Evolutionary conservation across 2,888 invertebrate genomes (phyloP).

Genomic region (Latrodectus hesperus): DNA sequence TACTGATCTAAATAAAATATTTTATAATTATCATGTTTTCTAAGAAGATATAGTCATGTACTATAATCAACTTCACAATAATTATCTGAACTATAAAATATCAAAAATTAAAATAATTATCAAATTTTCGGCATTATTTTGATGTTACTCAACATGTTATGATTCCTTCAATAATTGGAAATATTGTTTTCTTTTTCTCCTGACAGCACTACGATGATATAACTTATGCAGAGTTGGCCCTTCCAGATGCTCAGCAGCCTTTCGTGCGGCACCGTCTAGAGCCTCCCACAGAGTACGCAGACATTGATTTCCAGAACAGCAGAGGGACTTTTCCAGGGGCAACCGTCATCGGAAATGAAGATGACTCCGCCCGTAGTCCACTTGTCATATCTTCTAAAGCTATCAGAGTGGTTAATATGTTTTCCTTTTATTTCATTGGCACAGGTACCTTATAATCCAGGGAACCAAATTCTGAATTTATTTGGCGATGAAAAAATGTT

Average conservation of each 20-base stretch:
- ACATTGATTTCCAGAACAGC: conserved; percentile 66
- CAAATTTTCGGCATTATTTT: background rate
- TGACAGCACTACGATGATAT: conserved; percentile 63
- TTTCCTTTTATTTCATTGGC: background rate
- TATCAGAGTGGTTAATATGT: conserved; percentile 52
- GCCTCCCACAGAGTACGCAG: conserved; percentile 67
- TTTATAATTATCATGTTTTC: too few species aligned
- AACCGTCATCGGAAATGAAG: conserved; percentile 43
- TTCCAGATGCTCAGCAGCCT: conserved; percentile 58
- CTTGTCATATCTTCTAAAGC: conserved; percentile 58
- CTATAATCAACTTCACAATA: too few species aligned
- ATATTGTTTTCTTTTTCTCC: background rate
- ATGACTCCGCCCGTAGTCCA: conserved; percentile 58
- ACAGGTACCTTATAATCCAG: background rate
- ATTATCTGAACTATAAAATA: too few species aligned
- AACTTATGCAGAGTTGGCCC: conserved; percentile 66
- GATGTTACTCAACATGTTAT: background rate
- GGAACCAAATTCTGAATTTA: background rate
- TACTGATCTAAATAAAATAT: too few species aligned
- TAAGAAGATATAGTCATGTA: too few species aligned
- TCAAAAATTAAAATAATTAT: background rate
- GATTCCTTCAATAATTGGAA: background rate
- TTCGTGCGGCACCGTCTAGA: conserved; percentile 58
- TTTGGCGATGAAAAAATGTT: background rate
- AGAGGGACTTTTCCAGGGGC: conserved; percentile 47